Conservation (phyloP, 2,888 invertebrate species). For the Xestia rhomboidea region DNA sequence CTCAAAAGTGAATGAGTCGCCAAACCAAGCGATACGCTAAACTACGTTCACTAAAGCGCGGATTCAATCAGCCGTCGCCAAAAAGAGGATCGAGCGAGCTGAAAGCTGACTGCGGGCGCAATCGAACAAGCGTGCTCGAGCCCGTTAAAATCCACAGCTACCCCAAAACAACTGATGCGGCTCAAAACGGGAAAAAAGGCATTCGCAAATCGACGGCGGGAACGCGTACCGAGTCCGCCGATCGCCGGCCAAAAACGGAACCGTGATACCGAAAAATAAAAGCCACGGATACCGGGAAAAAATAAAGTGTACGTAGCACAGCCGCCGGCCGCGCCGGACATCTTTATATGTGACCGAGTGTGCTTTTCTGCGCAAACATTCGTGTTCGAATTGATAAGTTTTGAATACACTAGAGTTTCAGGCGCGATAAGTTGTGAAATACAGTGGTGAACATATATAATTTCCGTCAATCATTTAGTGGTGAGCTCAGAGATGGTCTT, state of each 20-base stretch:
- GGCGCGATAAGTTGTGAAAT: neutral
- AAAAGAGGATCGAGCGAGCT: constrained; percentile 80
- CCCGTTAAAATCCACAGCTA: constrained; percentile 86
- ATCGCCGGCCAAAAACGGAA: constrained; percentile 89
- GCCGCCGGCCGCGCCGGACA: constrained; percentile 75
- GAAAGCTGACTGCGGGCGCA: constrained; percentile 84
- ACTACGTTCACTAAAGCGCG: constrained; percentile 89
- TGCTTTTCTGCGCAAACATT: constrained; percentile 65
- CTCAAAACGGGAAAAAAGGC: constrained; percentile 85
- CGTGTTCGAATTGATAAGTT: constrained; percentile 48
- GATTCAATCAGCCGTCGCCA: constrained; percentile 87
- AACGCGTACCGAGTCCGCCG: constrained; percentile 86
- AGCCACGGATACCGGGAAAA: constrained; percentile 87
- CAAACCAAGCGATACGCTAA: constrained; percentile 84
- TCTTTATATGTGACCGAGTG: constrained; percentile 81
- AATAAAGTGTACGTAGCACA: constrained; percentile 83
- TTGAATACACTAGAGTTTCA: neutral
- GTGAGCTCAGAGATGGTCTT: neutral
- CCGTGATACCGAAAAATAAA: constrained; percentile 91
- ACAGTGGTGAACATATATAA: neutral
- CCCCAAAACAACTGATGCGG: constrained; percentile 89
- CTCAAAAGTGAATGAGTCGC: constrained; percentile 86
- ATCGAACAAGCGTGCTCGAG: constrained; percentile 86
- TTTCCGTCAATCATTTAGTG: neutral
- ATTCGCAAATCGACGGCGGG: constrained; percentile 87